A percentile compares a stretch with the other conserved stretches of the same genome.
These are phyloP conservation scores for Neofelis nebulosa DNA, from an alignment of 2,113 vertebrate genomes.

Conservation along the genomic window DNA sequence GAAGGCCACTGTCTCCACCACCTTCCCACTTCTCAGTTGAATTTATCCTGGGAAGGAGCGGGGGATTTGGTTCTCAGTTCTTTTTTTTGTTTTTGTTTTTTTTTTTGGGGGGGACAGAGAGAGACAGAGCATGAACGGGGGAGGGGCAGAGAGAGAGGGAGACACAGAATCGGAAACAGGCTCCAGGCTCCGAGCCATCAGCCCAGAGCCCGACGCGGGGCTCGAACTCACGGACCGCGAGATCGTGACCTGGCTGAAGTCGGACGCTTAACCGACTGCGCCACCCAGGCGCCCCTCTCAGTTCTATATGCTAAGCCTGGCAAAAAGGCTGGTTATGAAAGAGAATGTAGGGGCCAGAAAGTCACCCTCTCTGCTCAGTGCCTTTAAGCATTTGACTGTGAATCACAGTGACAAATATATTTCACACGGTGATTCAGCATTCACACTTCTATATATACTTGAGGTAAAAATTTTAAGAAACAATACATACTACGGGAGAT, in stretches of 20 bases:
- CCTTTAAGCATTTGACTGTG: not conserved
- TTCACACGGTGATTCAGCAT: not conserved
- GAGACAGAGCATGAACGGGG: no score
- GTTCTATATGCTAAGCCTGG: not conserved
- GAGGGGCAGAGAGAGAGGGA: no score
- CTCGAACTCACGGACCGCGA: no score
- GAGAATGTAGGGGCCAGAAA: not conserved
- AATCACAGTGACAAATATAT: conserved; percentile 12
- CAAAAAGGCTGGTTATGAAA: not conserved
- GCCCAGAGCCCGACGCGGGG: no score
- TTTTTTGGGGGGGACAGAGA: no score
- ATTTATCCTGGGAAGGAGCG: not conserved
- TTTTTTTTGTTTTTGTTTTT: no score
- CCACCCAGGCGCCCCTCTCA: no score
- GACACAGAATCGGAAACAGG: no score
- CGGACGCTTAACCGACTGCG: no score
- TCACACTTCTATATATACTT: conserved; percentile 22
- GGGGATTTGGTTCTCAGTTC: not conserved
- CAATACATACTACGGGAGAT: not conserved
- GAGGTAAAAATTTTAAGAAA: conserved; percentile 20
- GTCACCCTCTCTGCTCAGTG: not conserved
- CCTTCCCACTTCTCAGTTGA: not conserved
- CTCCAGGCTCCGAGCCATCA: no score
- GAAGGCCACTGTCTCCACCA: not conserved
- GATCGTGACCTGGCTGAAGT: no score